Evolutionary conservation across 2,888 invertebrate species (phyloP).

Genomic region (Monopis laevigella): DNA sequence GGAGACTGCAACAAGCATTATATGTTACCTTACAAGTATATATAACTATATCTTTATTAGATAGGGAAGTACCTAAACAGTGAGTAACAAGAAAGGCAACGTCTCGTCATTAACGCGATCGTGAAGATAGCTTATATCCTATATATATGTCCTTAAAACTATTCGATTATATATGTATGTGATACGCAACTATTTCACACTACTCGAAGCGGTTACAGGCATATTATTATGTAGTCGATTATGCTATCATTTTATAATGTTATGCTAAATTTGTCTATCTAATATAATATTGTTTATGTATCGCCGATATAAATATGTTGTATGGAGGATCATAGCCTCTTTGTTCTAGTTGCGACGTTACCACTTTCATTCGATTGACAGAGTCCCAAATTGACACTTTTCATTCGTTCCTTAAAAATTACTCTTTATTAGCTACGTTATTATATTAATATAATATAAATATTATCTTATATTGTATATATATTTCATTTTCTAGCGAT

Average conservation of each 20-base stretch:
- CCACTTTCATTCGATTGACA: constrained; percentile 8
- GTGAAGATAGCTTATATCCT: too few species aligned
- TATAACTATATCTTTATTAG: too few species aligned
- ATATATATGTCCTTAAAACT: constrained; percentile 5
- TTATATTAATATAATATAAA: constrained; percentile 19
- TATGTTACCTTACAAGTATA: too few species aligned
- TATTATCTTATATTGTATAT: constrained; percentile 37
- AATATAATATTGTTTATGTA: constrained; percentile 35
- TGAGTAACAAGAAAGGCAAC: too few species aligned
- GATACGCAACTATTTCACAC: constrained; percentile 26
- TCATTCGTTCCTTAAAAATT: constrained; percentile 18
- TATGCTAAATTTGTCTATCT: constrained; percentile 57
- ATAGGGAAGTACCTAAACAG: too few species aligned
- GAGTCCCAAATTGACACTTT: constrained; percentile 18
- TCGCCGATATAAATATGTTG: constrained; percentile 34
- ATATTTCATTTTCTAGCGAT: constrained; percentile 51
- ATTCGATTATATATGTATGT: constrained; percentile 31
- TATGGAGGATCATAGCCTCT: constrained; percentile 41
- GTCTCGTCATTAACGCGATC: too few species aligned
- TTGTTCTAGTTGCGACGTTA: not conserved
- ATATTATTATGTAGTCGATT: constrained; percentile 34
- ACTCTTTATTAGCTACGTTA: constrained; percentile 16
- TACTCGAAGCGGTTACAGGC: constrained; percentile 47
- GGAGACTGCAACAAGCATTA: too few species aligned
- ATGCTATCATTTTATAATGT: constrained; percentile 21